Base-by-base conservation (phyloP, 2,888 invertebrate genomes). In the Hypselothyrea guttata region DNA sequence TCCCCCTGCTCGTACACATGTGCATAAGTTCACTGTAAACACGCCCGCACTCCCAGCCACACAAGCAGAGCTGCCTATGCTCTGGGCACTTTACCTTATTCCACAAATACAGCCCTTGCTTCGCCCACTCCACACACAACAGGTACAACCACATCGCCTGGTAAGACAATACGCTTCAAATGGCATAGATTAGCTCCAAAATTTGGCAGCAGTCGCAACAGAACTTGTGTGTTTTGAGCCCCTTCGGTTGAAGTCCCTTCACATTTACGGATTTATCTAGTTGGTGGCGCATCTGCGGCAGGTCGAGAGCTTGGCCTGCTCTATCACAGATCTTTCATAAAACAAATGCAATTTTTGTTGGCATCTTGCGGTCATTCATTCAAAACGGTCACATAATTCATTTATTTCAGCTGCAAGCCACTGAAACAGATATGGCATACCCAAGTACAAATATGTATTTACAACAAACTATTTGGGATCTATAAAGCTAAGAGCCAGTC, bases 101-200 rank as follows among this genome's bases (percentile, higher is more conserved):
- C 59, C 49, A 33, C 71, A 61, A 75, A 71, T 62, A 37, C 46
- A 9, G 11, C n/a, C 37, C 9, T 9, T 4, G 12, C 9, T 7
- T 4, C 16, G 1, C 15, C 16, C 16, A n/a, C 16, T 1, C n/a
- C 16, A n/a, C 63, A 28, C 47, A 52, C 33, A 41, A 46, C 34
- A 61, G 47, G 40, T 53, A 45, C 53, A 58, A 57, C 49, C 49
- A 56, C 68, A 67, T 51, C 47, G 58, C 15, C 34, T 34, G 18
- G n/a, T 31, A 82, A 84, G 84, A 84, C 78, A 84, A 84, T 84
- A 66, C 75, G 75, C 85, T 67, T 75, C 66, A 84, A 84, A 84
- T 82, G 84, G 85, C 72, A 75, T 75, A 75, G 75, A 79, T 79
- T 84, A 84, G 83, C 79, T 62, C 7, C 63, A 42, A 47, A 61